phyloP scores from a whole-genome alignment of 2,113 vertebrate species.

The Toxostoma redivivum region DNA sequence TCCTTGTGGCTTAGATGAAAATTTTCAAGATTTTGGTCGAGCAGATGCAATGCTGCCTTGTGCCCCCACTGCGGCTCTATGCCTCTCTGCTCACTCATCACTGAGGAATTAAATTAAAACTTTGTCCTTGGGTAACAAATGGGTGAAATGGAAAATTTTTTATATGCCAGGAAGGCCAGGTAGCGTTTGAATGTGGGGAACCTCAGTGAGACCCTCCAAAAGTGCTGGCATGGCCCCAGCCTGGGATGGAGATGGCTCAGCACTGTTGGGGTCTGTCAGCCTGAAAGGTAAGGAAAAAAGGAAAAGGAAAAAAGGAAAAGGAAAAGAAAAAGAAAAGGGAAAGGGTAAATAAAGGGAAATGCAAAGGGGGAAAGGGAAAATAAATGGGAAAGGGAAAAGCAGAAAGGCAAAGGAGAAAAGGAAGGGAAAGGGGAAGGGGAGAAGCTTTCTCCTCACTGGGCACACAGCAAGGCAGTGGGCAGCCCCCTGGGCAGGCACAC shows the following conservation, averaged over 20 bases:
- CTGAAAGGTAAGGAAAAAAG: neutral
- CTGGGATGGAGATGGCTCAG: neutral
- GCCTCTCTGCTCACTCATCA: accelerated
- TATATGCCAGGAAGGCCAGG: neutral
- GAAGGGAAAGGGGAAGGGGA: neutral
- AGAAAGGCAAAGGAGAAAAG: neutral
- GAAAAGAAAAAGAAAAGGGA: too few relatives aligned
- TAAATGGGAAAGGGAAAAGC: neutral
- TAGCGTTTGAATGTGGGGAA: accelerated
- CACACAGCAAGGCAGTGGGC: neutral
- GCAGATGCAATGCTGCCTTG: accelerated
- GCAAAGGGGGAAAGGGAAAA: accelerated
- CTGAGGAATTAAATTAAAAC: neutral
- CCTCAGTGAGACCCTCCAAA: neutral
- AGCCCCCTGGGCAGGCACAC: accelerated
- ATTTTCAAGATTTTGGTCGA: neutral
- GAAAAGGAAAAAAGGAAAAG: neutral
- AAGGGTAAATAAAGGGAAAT: neutral
- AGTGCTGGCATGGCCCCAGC: accelerated
- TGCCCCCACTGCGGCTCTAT: accelerated
- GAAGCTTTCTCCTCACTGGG: neutral
- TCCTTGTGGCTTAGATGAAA: neutral
- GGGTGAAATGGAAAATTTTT: neutral
- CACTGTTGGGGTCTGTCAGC: neutral
- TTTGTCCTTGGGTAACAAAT: neutral